Evolutionary conservation across 1,140 invertebrate species (phyloP).

Genomic region (Drosophila lini): DNA sequence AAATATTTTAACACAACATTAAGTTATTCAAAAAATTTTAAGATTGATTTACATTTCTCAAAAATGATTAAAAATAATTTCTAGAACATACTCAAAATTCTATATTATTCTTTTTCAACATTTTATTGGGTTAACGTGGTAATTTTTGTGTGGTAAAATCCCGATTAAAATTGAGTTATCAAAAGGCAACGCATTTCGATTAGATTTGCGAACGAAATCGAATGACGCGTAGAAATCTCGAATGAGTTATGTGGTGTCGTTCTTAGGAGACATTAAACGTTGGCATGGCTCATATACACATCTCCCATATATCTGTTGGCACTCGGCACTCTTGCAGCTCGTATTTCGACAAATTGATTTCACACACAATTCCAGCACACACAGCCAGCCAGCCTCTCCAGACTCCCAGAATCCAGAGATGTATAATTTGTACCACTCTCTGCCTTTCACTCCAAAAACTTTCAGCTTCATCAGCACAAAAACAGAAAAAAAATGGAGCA

Average conservation of each 20-base stretch:
- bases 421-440: constrained; percentile 10
- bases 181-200: constrained; percentile 9
- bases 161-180: constrained; percentile 14
- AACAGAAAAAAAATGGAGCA: constrained; percentile 10
- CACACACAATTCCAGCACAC: constrained; percentile 63
- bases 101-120: not conserved
- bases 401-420: not conserved
- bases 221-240: constrained; percentile 25
- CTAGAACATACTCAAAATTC: no score
- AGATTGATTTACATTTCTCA: no score
- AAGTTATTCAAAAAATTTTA: no score
- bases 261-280: constrained; percentile 53
- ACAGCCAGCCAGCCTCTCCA: not conserved
- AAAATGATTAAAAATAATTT: no score
- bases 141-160: not conserved
- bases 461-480: constrained; percentile 46
- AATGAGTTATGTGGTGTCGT: constrained; percentile 63
- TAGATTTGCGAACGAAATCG: constrained; percentile 22
- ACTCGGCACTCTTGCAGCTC: constrained; percentile 49
- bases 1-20: no score
- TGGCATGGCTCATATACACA: constrained; percentile 25
- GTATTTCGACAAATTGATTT: constrained; percentile 80
- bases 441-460: constrained; percentile 24
- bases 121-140: not conserved
- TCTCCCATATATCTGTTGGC: constrained; percentile 10